phyloP scores from a whole-genome alignment of 1,140 invertebrate species.

The Papilio polyxenes region DNA sequence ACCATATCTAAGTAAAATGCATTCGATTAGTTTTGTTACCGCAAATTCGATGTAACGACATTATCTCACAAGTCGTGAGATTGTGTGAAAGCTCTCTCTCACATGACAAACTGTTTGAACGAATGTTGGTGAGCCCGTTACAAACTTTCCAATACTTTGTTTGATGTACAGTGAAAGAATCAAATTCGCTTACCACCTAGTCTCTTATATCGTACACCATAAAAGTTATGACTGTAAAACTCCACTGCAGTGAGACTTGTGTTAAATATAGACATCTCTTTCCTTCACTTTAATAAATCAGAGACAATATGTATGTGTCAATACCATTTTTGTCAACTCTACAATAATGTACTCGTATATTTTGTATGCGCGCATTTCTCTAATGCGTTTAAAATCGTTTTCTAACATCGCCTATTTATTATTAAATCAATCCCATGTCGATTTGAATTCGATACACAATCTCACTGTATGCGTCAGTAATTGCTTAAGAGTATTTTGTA shows the following conservation, averaged over 20 bases:
- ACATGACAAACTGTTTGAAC: conserved; percentile 5
- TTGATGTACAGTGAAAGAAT: not conserved
- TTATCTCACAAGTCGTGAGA: not conserved
- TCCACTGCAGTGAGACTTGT: too few relatives aligned
- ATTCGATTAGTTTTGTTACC: too few relatives aligned
- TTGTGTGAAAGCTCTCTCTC: conserved; percentile 16
- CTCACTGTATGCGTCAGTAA: not conserved
- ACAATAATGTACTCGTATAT: not conserved
- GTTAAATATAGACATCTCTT: too few relatives aligned
- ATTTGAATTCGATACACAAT: not conserved
- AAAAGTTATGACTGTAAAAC: not conserved
- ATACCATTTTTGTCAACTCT: not conserved
- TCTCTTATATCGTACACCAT: not conserved
- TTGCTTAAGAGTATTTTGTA: not conserved
- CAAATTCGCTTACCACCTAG: not conserved
- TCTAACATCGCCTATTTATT: not conserved
- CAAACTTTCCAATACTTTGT: conserved; percentile 11
- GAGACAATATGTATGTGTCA: not conserved
- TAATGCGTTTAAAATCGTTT: not conserved
- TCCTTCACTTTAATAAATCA: not conserved
- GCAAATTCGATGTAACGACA: too few relatives aligned
- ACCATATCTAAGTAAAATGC: too few relatives aligned
- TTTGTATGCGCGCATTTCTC: not conserved
- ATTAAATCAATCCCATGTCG: not conserved
- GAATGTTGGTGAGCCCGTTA: not conserved